Base-by-base conservation (phyloP, 2,888 invertebrate genomes). In the Gymnocheta viridis region DNA sequence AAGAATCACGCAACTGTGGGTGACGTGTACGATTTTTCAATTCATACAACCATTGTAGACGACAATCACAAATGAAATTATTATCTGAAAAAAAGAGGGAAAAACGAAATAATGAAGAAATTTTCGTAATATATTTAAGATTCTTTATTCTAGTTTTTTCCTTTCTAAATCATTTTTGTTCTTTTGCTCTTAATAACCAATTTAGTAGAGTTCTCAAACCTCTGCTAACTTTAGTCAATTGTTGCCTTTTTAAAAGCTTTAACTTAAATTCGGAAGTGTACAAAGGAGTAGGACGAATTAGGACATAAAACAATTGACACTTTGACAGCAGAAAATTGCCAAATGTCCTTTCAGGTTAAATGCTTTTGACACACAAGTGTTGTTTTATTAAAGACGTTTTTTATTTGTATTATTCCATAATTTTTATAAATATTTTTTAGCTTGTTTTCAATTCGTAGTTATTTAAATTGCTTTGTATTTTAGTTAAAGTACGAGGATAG, bases 31-130 rank as follows among this genome's bases (percentile, higher is more conserved):
- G 96, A 91, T 87, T 90, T 88, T 88, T 91, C 82, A 97, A 92
- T 58, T 93, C 93, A 92, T 95, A 95, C 92, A 96, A 94, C 97
- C 97, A 97, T 87, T 95, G 94, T 87, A 97, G 93, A 86, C 96
- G 95, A 91, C 96, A 96, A 93, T 96, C 96, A 92, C 97, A 97
- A 87, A 95, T 94, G 92, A 97, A 95, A 91, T 94, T 95, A 93
- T 97, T 97, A 88, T 95, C 97, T 97, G 95, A 67, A 93, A 93
- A 90, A 92, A 93, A 32, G n/a, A 56, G 88, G 87, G 88, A 84
- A 85, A 82, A 72, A 84, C 56, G 56, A 80, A 70, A 85, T 66
- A 47, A 64, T 60, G 69, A 44, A 66, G 49, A 49, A 64, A 70
- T 69, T 35, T 60, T 14, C 56, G 38, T 56, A 64, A 47, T 17